Base-by-base conservation (phyloP, 2,113 vertebrate genomes). In the Nanorana parkeri region DNA sequence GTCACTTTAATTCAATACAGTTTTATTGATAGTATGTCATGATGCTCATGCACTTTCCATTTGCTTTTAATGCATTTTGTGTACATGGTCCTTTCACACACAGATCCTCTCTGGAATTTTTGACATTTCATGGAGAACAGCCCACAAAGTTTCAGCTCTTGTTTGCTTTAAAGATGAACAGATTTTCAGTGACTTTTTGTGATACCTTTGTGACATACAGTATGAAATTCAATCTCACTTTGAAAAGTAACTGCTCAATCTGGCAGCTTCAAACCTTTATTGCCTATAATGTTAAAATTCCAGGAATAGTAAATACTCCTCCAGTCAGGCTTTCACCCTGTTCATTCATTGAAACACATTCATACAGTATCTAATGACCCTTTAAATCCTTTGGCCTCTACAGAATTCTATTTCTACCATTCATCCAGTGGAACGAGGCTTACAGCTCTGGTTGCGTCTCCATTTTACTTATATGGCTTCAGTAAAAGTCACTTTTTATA, bases 301-400 rank as follows among this genome's bases (percentile, higher is more conserved):
- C 51, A 72, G 51, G 26, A 72, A 72, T 72, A 55, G 51, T 29
- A 19, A 55, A 55, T 24, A 55, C 24, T 52, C 41, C 23, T 72
- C 51, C 68, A 26, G 68, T 72, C 51, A 72, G 24, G 54, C 68
- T 20, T 55, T 72, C 51, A 72, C 68, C 68, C 55, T 29, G 68
- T 52, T 72, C 68, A 72, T 28, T 72, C 51, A 55, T 8, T 20
- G 68, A 72, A 28, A 72, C 68, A 72, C 51, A 72, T 72, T 24
- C 55, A 23, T 72, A 19, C 68, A 72, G 47, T 72, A 72, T 28
- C 23, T 55, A 55, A 55, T 72, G 52, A 72, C 51, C 68, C 68
- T n/a, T 2, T 20, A 19, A 26, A 72, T 26, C 68, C 23, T 72
- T 71, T 72, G 68, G 68, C 51, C 16, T 29, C 17, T 54, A 19